phyloP scores from a whole-genome alignment of 2,888 invertebrate genomes.

The Lypha dubia region DNA sequence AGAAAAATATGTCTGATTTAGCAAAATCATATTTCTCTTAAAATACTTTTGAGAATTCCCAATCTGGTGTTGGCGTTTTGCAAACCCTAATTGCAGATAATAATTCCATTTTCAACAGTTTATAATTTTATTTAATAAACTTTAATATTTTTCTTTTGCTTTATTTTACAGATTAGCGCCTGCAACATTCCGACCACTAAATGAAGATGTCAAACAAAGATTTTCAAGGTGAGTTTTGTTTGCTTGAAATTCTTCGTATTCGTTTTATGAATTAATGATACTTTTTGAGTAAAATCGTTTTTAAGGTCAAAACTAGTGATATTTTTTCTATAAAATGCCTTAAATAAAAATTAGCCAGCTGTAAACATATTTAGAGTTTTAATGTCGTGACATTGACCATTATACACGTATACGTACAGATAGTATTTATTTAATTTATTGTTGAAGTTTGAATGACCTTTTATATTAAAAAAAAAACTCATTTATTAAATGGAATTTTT shows the following conservation, averaged over 20 bases:
- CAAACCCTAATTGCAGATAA: too few relatives aligned
- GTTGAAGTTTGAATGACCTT: background rate
- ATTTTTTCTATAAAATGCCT: background rate
- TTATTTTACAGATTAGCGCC: slow-evolving; percentile 70
- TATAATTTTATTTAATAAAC: background rate
- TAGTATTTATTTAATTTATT: slow-evolving; percentile 2
- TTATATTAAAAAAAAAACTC: background rate
- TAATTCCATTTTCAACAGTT: background rate
- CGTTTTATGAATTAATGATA: background rate
- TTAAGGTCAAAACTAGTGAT: background rate
- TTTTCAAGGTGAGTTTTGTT: slow-evolving; percentile 73
- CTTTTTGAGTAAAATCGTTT: background rate
- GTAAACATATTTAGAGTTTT: background rate
- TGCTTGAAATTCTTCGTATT: background rate
- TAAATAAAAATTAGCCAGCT: background rate
- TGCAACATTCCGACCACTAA: slow-evolving; percentile 67
- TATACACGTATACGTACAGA: background rate
- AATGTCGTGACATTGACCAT: slow-evolving; percentile 47
- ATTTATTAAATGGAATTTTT: background rate
- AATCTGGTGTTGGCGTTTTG: too few relatives aligned
- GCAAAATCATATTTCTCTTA: too few relatives aligned
- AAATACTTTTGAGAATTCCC: too few relatives aligned
- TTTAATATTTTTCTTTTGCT: background rate
- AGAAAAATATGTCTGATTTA: too few relatives aligned
- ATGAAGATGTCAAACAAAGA: slow-evolving; percentile 73